These are phyloP conservation scores for Conus canariensis DNA, from an alignment of 2,888 invertebrate genomes.

Conservation along the genomic window DNA sequence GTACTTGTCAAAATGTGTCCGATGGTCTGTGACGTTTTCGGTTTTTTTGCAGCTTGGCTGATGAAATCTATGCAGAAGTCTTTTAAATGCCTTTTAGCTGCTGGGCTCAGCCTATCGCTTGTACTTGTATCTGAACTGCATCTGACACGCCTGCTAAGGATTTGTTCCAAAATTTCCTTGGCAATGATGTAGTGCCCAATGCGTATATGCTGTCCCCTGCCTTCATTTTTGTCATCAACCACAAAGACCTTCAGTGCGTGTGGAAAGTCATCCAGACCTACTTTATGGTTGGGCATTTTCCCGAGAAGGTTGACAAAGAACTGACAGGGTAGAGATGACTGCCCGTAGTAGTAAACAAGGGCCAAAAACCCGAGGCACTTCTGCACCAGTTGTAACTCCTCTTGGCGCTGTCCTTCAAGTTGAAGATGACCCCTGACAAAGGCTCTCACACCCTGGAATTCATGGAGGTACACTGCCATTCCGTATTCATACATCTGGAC, in stretches of 20 bases:
- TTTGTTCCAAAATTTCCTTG: slow-evolving; percentile 53
- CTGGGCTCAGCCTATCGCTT: neutral
- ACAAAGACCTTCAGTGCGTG: slow-evolving; percentile 46
- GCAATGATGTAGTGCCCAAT: slow-evolving; percentile 58
- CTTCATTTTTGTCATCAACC: slow-evolving; percentile 47
- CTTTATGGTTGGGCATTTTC: slow-evolving; percentile 26
- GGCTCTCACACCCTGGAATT: slow-evolving; percentile 55
- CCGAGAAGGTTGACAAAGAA: slow-evolving; percentile 45
- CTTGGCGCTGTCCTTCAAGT: slow-evolving; percentile 15
- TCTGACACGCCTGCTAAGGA: neutral
- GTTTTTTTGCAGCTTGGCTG: neutral
- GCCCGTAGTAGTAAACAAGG: slow-evolving; percentile 57
- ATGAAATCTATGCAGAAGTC: neutral
- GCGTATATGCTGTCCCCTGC: slow-evolving; percentile 48
- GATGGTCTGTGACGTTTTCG: no score
- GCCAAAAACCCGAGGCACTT: slow-evolving; percentile 52
- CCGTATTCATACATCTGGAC: slow-evolving; percentile 57
- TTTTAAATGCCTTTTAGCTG: neutral
- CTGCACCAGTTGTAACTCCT: slow-evolving; percentile 49
- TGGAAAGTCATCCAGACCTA: slow-evolving; percentile 44
- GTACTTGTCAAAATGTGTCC: slow-evolving; percentile 53
- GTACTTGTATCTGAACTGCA: neutral
- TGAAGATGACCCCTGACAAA: slow-evolving; percentile 55
- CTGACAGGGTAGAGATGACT: slow-evolving; percentile 55
- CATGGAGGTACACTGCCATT: slow-evolving; percentile 52